phyloP scores from a whole-genome alignment of 2,113 vertebrate genomes.

The Xenotilapia longispinis region DNA sequence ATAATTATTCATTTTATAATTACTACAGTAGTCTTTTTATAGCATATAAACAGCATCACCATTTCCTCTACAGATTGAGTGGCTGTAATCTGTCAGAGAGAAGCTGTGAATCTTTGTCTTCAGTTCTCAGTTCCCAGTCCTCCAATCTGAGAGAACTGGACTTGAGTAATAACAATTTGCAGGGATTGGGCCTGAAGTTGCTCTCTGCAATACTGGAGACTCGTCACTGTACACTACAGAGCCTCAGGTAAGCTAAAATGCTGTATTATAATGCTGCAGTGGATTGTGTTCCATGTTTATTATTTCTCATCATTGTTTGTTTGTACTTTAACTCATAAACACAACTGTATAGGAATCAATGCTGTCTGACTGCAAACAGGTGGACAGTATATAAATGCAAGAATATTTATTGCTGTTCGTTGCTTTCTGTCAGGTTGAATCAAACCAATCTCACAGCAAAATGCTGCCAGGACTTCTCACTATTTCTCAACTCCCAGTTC shows the following conservation, averaged over 20 bases:
- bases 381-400: not conserved
- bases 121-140: not conserved
- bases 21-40: not conserved
- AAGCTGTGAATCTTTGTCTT: not conserved
- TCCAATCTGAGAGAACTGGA: not conserved
- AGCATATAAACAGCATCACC: not conserved
- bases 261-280: not conserved
- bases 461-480: not conserved
- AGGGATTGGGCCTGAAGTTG: not conserved
- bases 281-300: not conserved
- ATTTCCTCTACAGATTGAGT: not conserved
- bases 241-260: not conserved
- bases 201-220: not conserved
- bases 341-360: not conserved
- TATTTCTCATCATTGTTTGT: not conserved
- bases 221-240: not conserved
- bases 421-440: not conserved
- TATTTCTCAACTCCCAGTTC: not conserved
- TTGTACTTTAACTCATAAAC: not conserved
- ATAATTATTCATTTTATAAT: not conserved
- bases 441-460: not conserved
- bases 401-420: not conserved
- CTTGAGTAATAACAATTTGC: not conserved
- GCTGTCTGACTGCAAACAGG: not conserved
- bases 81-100: not conserved